phyloP scores from a whole-genome alignment of 2,797 vertebrate genomes.

The Toxotes lorentzi region DNA sequence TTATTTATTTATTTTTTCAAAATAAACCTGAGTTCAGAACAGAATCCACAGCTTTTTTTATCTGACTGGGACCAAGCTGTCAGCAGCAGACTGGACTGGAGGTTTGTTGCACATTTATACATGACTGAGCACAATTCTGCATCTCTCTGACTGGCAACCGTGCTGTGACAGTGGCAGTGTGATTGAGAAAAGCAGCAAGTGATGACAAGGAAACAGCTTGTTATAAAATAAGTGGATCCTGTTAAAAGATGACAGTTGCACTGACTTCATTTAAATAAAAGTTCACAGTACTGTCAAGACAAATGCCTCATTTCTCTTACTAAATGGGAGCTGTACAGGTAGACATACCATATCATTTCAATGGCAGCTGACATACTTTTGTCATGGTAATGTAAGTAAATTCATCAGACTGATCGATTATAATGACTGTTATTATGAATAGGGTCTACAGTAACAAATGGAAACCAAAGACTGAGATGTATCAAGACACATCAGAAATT shows the following conservation, averaged over 20 bases:
- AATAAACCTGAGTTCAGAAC: neutral
- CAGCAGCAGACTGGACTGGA: neutral
- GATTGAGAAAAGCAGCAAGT: conserved; percentile 42
- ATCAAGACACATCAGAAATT: neutral
- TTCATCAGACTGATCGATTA: neutral
- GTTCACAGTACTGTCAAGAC: conserved; percentile 34
- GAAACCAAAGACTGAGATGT: neutral
- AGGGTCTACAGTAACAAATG: neutral
- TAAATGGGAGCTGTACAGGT: conserved; percentile 5
- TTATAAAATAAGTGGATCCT: conserved; percentile 43
- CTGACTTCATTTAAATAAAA: conserved; percentile 42
- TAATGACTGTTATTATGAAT: conserved; percentile 7
- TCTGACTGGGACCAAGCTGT: neutral
- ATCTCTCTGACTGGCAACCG: conserved; percentile 45
- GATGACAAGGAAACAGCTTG: conserved; percentile 50
- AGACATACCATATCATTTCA: conserved; percentile 9
- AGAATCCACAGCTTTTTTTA: neutral
- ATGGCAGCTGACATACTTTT: neutral
- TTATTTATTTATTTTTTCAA: too few relatives aligned
- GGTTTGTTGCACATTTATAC: neutral
- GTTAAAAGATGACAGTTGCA: conserved; percentile 56
- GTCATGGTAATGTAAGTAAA: neutral
- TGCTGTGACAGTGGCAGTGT: conserved; percentile 38
- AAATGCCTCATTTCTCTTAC: conserved; percentile 20
- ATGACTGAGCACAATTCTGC: neutral